A percentile compares a stretch with the other conserved stretches of the same genome.
These are phyloP conservation scores for Zaprionus obscuricornis DNA, from an alignment of 2,888 invertebrate species.

Conservation along the genomic window DNA sequence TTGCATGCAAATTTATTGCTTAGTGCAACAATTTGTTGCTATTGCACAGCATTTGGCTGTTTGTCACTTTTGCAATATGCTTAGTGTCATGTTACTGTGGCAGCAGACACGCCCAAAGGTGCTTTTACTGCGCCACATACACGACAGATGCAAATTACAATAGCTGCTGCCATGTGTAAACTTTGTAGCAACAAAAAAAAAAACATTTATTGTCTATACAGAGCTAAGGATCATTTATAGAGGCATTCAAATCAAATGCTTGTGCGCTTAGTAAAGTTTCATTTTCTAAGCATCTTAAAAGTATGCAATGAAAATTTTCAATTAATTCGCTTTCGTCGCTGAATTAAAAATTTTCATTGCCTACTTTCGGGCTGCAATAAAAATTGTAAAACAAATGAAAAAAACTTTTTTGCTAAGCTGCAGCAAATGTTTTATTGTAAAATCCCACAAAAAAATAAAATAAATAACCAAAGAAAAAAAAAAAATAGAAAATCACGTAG, in stretches of 20 bases:
- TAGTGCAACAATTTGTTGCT: slow-evolving; percentile 23
- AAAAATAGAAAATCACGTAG: too few species aligned
- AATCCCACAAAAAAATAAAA: slow-evolving; percentile 13
- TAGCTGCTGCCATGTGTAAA: slow-evolving; percentile 6
- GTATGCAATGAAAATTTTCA: slow-evolving; percentile 32
- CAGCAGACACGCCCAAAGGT: slow-evolving; percentile 27
- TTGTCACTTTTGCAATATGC: slow-evolving; percentile 17
- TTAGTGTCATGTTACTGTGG: slow-evolving; percentile 26
- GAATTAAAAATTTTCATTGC: slow-evolving; percentile 9
- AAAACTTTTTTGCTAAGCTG: not conserved
- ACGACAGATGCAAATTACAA: slow-evolving; percentile 11
- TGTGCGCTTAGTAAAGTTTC: too few species aligned
- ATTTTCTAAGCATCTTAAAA: too few species aligned
- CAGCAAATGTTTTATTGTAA: not conserved
- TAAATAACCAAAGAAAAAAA: too few species aligned
- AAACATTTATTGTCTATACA: too few species aligned
- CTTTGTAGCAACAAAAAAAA: too few species aligned
- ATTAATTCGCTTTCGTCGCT: not conserved
- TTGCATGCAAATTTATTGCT: slow-evolving; percentile 54
- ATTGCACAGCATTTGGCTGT: slow-evolving; percentile 4
- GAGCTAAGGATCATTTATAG: too few species aligned
- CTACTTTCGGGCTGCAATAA: slow-evolving; percentile 30
- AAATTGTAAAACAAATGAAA: not conserved
- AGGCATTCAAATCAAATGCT: too few species aligned
- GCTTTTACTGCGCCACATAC: slow-evolving; percentile 27